phyloP scores from a whole-genome alignment of 2,888 invertebrate species.

The Tipula confusa region DNA sequence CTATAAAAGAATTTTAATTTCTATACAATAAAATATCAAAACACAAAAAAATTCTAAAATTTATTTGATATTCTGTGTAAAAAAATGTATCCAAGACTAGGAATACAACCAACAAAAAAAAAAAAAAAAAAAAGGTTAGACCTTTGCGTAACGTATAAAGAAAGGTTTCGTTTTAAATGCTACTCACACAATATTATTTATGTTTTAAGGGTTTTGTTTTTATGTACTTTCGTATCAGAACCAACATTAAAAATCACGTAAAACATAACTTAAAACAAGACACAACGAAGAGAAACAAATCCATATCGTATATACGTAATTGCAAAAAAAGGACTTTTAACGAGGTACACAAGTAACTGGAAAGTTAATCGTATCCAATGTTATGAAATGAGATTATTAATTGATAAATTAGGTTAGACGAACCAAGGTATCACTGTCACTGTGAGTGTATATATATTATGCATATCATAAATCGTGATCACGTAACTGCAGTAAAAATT shows the following conservation, averaged over 20 bases:
- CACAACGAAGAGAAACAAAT: background rate
- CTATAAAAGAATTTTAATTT: background rate
- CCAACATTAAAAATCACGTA: background rate
- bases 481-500: background rate
- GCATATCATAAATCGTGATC: background rate
- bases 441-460: no score
- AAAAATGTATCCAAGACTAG: background rate
- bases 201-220: background rate
- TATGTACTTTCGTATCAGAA: background rate
- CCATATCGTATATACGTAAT: background rate
- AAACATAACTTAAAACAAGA: background rate
- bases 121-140: background rate
- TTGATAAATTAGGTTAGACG: background rate
- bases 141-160: background rate
- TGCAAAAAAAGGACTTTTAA: background rate
- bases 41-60: background rate
- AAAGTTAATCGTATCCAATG: background rate
- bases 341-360: background rate
- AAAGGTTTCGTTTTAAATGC: background rate
- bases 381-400: background rate
- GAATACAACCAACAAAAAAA: no score
- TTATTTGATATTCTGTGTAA: background rate
- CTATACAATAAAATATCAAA: background rate
- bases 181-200: conserved; percentile 12
- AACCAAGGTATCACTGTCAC: background rate